Percentiles rank a stretch among this genome's conserved stretches.
These are phyloP conservation scores for Euclidia mi DNA, from an alignment of 2,888 invertebrate species.

Conservation along the genomic window DNA sequence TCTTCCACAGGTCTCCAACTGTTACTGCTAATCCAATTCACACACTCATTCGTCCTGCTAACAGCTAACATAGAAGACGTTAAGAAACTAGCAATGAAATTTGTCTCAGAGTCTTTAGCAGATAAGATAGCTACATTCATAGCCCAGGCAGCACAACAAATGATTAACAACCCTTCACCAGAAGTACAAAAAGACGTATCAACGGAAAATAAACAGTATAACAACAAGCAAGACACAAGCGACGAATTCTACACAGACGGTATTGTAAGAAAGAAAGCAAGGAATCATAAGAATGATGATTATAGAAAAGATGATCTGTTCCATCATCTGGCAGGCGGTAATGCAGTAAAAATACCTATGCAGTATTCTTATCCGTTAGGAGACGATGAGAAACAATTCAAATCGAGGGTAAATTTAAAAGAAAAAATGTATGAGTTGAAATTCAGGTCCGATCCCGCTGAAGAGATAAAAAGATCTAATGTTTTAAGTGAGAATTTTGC, in stretches of 20 bases:
- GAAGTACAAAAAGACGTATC: conserved; percentile 44
- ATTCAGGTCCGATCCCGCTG: too few relatives aligned
- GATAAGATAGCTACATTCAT: conserved; percentile 66
- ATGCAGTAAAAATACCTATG: neutral
- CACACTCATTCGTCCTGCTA: conserved; percentile 63
- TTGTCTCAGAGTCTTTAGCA: conserved; percentile 67
- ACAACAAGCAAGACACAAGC: neutral
- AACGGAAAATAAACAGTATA: conserved; percentile 24
- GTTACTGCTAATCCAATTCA: conserved; percentile 48
- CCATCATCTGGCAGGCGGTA: too few relatives aligned
- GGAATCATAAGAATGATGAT: neutral
- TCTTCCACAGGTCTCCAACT: conserved; percentile 69
- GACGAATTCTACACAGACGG: neutral
- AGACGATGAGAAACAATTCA: neutral
- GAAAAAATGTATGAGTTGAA: too few relatives aligned
- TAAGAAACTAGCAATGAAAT: conserved; percentile 68
- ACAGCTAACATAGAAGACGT: conserved; percentile 77
- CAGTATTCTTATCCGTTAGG: neutral
- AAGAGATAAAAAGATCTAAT: too few relatives aligned
- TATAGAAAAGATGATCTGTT: neutral
- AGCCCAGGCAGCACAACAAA: conserved; percentile 38
- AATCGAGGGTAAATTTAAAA: too few relatives aligned
- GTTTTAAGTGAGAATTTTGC: too few relatives aligned
- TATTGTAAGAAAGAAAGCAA: neutral
- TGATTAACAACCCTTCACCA: conserved; percentile 32